phyloP scores from a whole-genome alignment of 1,140 invertebrate genomes.

The Agrypnia vestita region DNA sequence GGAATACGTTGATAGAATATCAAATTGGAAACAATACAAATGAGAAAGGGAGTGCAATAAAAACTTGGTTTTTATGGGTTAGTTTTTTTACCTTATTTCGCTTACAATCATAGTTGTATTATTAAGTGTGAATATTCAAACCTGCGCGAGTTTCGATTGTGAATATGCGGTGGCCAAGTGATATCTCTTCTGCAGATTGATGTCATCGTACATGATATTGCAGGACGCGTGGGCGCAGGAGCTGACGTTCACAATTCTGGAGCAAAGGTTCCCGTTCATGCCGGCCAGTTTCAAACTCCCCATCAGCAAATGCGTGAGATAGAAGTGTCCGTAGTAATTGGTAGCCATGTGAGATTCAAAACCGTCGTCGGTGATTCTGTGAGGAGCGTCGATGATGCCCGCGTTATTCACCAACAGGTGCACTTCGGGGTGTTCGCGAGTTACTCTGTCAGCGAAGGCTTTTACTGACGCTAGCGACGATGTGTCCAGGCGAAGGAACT shows the following conservation, averaged over 20 bases:
- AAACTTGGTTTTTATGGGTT: too few species aligned
- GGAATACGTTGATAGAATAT: too few species aligned
- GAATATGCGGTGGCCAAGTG: constrained; percentile 82
- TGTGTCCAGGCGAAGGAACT: constrained; percentile 76
- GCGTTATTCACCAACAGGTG: constrained; percentile 90
- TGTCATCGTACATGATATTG: constrained; percentile 83
- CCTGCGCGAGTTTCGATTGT: constrained; percentile 91
- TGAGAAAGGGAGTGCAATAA: too few species aligned
- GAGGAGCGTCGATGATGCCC: constrained; percentile 89
- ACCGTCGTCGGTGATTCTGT: constrained; percentile 83
- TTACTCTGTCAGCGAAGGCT: constrained; percentile 81
- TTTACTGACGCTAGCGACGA: constrained; percentile 82
- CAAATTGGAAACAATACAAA: too few species aligned
- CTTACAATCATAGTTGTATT: neutral
- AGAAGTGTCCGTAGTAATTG: constrained; percentile 92
- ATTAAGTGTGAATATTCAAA: constrained; percentile 63
- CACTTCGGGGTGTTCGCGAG: constrained; percentile 77
- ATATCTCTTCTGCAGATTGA: constrained; percentile 81
- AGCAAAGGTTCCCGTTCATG: constrained; percentile 67
- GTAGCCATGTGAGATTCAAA: constrained; percentile 88
- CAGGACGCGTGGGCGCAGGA: constrained; percentile 85
- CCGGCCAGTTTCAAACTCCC: constrained; percentile 81
- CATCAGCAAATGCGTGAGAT: constrained; percentile 88
- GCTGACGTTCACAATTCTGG: constrained; percentile 90
- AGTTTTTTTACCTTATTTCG: too few species aligned